Evolutionary conservation across 2,888 invertebrate genomes (phyloP).

Genomic region (Drosophila diplacantha): DNA sequence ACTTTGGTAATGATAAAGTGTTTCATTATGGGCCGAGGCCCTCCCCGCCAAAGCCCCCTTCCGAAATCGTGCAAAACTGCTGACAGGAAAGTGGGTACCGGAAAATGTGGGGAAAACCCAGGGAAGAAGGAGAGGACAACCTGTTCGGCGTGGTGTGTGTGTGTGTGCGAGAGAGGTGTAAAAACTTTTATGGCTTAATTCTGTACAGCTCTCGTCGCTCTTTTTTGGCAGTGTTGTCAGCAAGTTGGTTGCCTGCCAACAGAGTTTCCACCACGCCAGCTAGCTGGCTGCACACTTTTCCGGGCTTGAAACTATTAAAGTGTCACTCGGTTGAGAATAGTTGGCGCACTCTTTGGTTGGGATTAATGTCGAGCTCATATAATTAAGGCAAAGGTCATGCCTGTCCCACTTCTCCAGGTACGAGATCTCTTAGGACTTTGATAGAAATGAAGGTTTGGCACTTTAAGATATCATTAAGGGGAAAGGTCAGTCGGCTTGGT

Average conservation of each 20-base stretch:
- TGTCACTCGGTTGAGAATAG: constrained; percentile 30
- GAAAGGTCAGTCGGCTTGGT: constrained; percentile 2
- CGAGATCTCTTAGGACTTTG: not conserved
- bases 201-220: constrained; percentile 19
- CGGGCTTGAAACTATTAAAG: constrained; percentile 59
- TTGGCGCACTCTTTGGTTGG: constrained; percentile 15
- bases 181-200: constrained; percentile 53
- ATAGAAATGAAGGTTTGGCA: not conserved
- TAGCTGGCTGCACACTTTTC: constrained; percentile 31
- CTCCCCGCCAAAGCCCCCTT: not conserved
- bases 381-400: constrained; percentile 11
- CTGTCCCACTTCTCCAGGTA: not conserved
- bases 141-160: constrained; percentile 20
- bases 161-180: constrained; percentile 38
- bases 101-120: constrained; percentile 13
- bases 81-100: constrained; percentile 42
- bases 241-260: constrained; percentile 39
- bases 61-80: constrained; percentile 46
- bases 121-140: constrained; percentile 7
- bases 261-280: constrained; percentile 9
- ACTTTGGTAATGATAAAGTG: constrained; percentile 68
- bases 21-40: constrained; percentile 39
- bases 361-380: constrained; percentile 13
- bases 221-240: constrained; percentile 44
- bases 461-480: constrained; percentile 3